Evolutionary conservation across 2,797 vertebrate species (phyloP), one percentile per base, ranked within the genome.

Genomic region (Thunnus albacares): DNA sequence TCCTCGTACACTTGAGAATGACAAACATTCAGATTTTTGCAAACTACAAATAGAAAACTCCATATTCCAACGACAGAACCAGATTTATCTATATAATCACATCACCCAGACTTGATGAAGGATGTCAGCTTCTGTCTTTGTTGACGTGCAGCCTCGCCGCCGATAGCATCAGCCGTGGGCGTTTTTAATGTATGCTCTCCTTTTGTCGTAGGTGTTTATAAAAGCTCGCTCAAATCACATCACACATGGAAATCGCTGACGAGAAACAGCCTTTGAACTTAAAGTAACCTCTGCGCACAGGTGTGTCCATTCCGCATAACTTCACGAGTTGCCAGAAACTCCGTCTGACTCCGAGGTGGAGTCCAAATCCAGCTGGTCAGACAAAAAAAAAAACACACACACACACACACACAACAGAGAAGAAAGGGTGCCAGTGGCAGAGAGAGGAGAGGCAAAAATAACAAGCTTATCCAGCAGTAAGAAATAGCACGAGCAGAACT

Each of bases 371-470:
- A 59, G 17, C 8, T 0, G 22, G 5, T 52, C n/a, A 11, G 13
- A 38, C 8, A 38, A 38, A 38, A 38, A 38, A 38, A 38, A 61
- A 43, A 61, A 67, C 30, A 6, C 14, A 5, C 45, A 35, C 26
- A 56, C 24, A 22, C 22, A 24, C 24, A 24, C 24, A n/a, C 41
- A 35, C 1, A 35, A 35, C 28, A 9, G 10, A 22, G 52, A 26
- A 64, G 58, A 59, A 64, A 60, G 38, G 59, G 22, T 18, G 26
- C 14, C 11, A 6, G 30, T 5, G 62, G 22, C 35, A 9, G 41
- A 15, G 22, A 43, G 35, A 64, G 41, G 26, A 56, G n/a, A n/a
- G 30, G 8, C 14, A 62, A 11, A 72, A 51, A 53, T 71, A 83
- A 24, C 49, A 9, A 15, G 11, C 69, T 26, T 17, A 13, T 74